Base-by-base conservation (phyloP, 2,113 vertebrate genomes). In the Oreocharis arfaki region DNA sequence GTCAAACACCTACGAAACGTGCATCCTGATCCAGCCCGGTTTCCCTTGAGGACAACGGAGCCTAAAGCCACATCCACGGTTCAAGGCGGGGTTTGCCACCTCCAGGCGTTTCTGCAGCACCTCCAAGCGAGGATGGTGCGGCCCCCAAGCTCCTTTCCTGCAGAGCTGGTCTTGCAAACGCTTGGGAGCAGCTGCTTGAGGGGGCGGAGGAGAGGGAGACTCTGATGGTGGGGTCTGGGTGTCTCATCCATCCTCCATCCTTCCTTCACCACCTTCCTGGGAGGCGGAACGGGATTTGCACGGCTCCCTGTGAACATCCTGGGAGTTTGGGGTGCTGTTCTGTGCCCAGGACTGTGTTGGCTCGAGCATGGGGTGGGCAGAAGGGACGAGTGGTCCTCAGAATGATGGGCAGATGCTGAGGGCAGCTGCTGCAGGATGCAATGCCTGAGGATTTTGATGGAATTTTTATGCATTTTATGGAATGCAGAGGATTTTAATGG, bases 11-110 rank as follows among this genome's bases (percentile, higher is more conserved):
- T 70, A 30, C 67, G 16, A 24, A 88, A 63, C 11, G 37, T 17
- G 24, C 39, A 19, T 70, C 59, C 50, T 8, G 6, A 14, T 32
- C 30, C 21, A 68, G 67, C 75, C 91, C 44, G 3, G 16, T 4
- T 75, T 64, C 13, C 46, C 37, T 37, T 1, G 33, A 79, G 61
- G 69, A 53, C 59, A 21, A 2, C 1, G 1, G 30, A 52, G 27
- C 20, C 37, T 13, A 9, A 76, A 93, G 4, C 20, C n/a, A 3
- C 0, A 3, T 5, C 11, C 0, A 0, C 7, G 41, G 33, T 8
- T 64, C 33, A 16, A 52, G 81, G 65, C 32, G 52, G 23, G n/a
- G 11, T 82, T 50, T 85, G 18, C 5, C 30, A 57, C 32, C 76
- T 68, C 52, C 12, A 16, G 20, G 39, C 14, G 2, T 63, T 56